Evolutionary conservation across 2,888 invertebrate species (phyloP).

Genomic region (Eupithecia insigniata): DNA sequence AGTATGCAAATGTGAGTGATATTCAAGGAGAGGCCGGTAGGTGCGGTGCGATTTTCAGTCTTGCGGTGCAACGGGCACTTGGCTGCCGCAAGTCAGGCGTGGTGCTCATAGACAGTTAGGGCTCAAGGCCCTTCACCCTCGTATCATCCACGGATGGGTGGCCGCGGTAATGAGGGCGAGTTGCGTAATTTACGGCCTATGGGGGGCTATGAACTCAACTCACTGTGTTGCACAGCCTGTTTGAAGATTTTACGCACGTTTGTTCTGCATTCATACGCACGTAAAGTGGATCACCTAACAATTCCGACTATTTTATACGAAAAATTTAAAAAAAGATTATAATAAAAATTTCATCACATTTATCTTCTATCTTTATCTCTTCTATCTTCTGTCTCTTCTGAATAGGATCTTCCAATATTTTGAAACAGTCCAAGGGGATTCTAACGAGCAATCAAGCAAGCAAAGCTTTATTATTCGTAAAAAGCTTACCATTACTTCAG

Average conservation of each 20-base stretch:
- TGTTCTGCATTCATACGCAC: slow-evolving; percentile 54
- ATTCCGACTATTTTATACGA: neutral
- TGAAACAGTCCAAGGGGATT: neutral
- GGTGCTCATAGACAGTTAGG: slow-evolving; percentile 53
- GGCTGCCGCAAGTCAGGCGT: slow-evolving; percentile 43
- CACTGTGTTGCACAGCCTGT: slow-evolving; percentile 66
- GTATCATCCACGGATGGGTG: slow-evolving; percentile 74
- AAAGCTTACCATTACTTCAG: neutral
- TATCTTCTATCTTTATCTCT: too few species aligned
- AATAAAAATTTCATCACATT: neutral
- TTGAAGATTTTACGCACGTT: slow-evolving; percentile 80
- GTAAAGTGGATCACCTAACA: slow-evolving; percentile 20
- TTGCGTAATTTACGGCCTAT: slow-evolving; percentile 71
- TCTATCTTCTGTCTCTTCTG: too few species aligned
- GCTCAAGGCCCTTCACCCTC: slow-evolving; percentile 61
- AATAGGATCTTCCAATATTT: neutral
- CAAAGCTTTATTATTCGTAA: neutral
- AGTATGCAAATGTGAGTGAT: slow-evolving; percentile 25
- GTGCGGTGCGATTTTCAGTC: slow-evolving; percentile 32
- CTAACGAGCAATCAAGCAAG: too few species aligned
- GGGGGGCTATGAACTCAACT: slow-evolving; percentile 66
- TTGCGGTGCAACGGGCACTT: slow-evolving; percentile 51
- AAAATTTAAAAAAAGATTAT: neutral
- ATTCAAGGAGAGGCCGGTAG: slow-evolving; percentile 9
- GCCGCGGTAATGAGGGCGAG: slow-evolving; percentile 78